Evolutionary conservation across 2,888 invertebrate species (phyloP).

Genomic region (Argynnis bischoffii): DNA sequence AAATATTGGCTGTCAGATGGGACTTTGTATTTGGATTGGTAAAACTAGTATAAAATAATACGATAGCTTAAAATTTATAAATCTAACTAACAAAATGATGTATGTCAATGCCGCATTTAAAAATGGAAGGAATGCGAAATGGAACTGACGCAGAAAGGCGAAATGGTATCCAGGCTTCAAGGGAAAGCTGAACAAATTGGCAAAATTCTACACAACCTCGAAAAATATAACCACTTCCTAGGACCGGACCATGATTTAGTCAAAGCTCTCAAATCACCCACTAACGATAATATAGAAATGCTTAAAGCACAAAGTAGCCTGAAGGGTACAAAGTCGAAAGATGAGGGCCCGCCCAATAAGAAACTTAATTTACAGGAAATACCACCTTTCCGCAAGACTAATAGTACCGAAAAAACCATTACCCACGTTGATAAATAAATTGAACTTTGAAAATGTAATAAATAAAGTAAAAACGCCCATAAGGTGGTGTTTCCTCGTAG

Average conservation of each 20-base stretch:
- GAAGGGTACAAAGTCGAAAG: slow-evolving; percentile 74
- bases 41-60: neutral
- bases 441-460: neutral
- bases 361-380: slow-evolving; percentile 79
- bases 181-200: slow-evolving; percentile 97
- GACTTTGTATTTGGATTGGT: slow-evolving; percentile 9
- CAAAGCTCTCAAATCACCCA: slow-evolving; percentile 77
- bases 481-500: slow-evolving; percentile 59
- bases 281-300: slow-evolving; percentile 68
- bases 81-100: slow-evolving; percentile 72
- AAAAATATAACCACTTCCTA: slow-evolving; percentile 90
- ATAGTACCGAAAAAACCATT: slow-evolving; percentile 56
- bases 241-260: slow-evolving; percentile 82
- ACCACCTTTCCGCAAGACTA: slow-evolving; percentile 74
- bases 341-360: slow-evolving; percentile 82
- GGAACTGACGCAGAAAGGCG: slow-evolving; percentile 97
- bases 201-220: slow-evolving; percentile 94
- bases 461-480: slow-evolving; percentile 27
- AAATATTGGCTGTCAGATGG: neutral
- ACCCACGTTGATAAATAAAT: slow-evolving; percentile 43
- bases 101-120: slow-evolving; percentile 74
- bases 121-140: slow-evolving; percentile 93
- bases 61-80: slow-evolving; percentile 12
- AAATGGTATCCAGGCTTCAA: slow-evolving; percentile 96
- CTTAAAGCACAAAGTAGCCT: slow-evolving; percentile 67